phyloP scores from a whole-genome alignment of 2,888 invertebrate species.

The Apomyelois bistriatella region DNA sequence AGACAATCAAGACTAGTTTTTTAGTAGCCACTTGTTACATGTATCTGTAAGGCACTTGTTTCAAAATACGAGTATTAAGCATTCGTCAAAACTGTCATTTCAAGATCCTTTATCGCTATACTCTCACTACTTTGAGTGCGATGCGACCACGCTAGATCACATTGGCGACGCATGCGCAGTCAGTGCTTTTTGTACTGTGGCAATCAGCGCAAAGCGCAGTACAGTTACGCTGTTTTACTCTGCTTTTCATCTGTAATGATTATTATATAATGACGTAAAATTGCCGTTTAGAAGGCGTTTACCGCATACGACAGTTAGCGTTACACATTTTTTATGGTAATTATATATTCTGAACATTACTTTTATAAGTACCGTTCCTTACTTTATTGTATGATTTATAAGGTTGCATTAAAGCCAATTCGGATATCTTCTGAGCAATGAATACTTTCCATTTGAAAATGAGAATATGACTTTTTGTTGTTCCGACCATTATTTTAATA shows the following conservation, averaged over 20 bases:
- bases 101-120: too few species aligned
- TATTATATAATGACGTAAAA: slow-evolving; percentile 14
- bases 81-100: too few species aligned
- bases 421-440: neutral
- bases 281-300: slow-evolving; percentile 10
- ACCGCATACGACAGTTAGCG: slow-evolving; percentile 5
- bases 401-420: neutral
- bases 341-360: slow-evolving; percentile 6
- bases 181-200: slow-evolving; percentile 40
- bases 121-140: neutral
- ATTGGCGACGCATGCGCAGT: slow-evolving; percentile 36
- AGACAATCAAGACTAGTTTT: too few species aligned
- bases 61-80: too few species aligned
- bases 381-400: neutral
- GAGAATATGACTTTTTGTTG: neutral
- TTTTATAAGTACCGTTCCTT: slow-evolving; percentile 3
- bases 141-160: slow-evolving; percentile 23
- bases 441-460: neutral
- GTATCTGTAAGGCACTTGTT: too few species aligned
- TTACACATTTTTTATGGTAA: slow-evolving; percentile 4
- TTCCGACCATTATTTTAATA: neutral
- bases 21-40: too few species aligned
- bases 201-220: slow-evolving; percentile 44
- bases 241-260: slow-evolving; percentile 12
- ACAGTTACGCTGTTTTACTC: slow-evolving; percentile 48